Evolutionary conservation across 2,113 vertebrate genomes (phyloP).

Genomic region (Eulemur macaco): DNA sequence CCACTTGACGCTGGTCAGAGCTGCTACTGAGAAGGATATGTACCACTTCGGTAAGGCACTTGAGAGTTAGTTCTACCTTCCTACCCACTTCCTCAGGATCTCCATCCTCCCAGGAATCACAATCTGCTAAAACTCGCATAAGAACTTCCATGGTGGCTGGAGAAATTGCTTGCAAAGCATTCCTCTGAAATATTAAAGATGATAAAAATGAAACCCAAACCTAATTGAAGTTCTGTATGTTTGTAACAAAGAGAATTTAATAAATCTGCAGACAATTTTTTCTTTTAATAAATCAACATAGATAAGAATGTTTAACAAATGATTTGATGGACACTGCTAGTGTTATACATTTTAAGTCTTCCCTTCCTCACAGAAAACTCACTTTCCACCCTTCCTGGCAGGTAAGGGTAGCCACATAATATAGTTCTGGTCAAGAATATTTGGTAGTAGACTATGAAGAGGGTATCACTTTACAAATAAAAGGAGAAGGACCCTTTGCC

Average conservation of each 20-base stretch:
- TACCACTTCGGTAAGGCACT: constrained; percentile 96
- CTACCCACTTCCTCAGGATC: constrained; percentile 91
- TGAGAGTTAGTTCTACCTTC: constrained; percentile 93
- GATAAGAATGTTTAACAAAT: background rate
- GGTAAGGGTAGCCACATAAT: background rate
- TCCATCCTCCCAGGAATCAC: constrained; percentile 88
- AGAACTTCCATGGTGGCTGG: constrained; percentile 99
- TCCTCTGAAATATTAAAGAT: constrained; percentile 86
- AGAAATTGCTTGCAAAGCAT: constrained; percentile 96
- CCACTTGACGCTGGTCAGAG: constrained; percentile 97
- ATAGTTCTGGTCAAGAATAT: background rate
- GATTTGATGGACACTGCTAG: background rate
- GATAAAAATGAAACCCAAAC: constrained; percentile 44
- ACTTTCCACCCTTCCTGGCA: background rate
- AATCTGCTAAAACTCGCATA: constrained; percentile 94
- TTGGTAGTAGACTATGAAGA: background rate
- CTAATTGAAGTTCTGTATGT: background rate
- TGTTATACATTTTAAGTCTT: background rate
- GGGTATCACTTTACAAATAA: background rate
- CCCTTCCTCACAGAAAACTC: constrained; percentile 31
- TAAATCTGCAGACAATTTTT: background rate
- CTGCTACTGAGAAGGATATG: constrained; percentile 95
- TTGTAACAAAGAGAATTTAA: constrained; percentile 19
- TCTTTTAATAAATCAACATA: constrained; percentile 42
- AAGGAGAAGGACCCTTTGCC: background rate